phyloP scores from a whole-genome alignment of 2,797 vertebrate genomes.

The Halcyon leucocephala region DNA sequence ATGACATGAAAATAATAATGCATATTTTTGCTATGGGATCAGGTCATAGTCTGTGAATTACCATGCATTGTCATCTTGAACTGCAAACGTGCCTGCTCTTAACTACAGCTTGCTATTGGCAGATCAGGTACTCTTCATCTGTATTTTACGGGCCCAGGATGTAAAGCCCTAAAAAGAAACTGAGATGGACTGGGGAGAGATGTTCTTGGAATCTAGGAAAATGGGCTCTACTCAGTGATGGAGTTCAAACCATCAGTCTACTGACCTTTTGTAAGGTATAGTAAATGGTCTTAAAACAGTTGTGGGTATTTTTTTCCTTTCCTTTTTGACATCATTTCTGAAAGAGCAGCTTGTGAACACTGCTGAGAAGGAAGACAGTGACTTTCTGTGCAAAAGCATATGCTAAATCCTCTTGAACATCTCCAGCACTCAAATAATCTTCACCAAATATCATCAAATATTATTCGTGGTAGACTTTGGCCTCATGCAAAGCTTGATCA shows the following conservation, averaged over 20 bases:
- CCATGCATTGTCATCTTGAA: neutral
- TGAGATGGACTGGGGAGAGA: neutral
- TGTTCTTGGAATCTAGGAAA: neutral
- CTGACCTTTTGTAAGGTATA: neutral
- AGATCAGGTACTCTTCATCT: neutral
- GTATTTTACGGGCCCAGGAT: neutral
- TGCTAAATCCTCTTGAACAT: neutral
- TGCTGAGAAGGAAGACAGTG: neutral
- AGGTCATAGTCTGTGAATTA: neutral
- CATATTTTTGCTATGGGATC: neutral
- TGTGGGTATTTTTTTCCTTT: neutral
- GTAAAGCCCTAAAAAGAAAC: neutral
- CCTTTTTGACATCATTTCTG: neutral
- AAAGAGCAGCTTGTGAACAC: neutral
- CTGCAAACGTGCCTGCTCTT: neutral
- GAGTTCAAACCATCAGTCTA: neutral
- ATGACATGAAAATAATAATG: neutral
- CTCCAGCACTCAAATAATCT: neutral
- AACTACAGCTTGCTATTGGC: neutral
- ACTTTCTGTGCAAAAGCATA: neutral
- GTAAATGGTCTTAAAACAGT: neutral
- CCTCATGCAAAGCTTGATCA: neutral
- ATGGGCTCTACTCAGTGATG: neutral
- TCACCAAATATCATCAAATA: neutral
- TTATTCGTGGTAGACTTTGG: neutral